Evolutionary conservation across 2,888 invertebrate species (phyloP), one percentile per base, ranked within the genome.

Genomic region (Oligia fasciuncula): DNA sequence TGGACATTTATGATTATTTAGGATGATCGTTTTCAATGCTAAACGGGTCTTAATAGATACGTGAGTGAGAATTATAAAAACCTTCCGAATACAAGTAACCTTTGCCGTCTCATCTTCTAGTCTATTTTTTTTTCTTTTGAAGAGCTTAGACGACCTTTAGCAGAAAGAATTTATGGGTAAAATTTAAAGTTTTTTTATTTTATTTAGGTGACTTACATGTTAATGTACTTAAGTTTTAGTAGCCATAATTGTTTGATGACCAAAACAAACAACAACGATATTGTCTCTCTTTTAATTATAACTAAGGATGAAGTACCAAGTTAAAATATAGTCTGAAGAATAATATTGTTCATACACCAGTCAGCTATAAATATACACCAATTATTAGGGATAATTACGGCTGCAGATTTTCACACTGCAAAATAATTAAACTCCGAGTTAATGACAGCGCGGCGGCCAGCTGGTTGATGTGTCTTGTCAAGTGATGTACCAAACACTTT

Each of bases 361-460:
- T 73, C 23, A 57, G 63, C 13, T 65, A 68, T 35, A 60, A 73
- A 70, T 74, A 63, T 19, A 75, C 23, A 43, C 17, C 40, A 75
- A 85, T 72, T 73, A 83, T 6, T 76, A 83, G 4, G 57, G 57
- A 63, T 73, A 81, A 85, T 76, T 82, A 71, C 73, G 54, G 68
- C 63, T 29, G 73, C 57, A 69, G 71, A 74, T 84, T 74, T 79
- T 79, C 76, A 71, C 84, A 29, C 35, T 62, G 51, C 66, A 57
- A 14, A 71, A 11, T 60, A 76, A 87, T 87, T 85, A 79, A 76
- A 69, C 71, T 74, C 35, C 0, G 40, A 68, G 17, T 29, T 84
- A 85, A 87, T 78, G 51, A 83, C 67, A 66, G 29, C 35, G 35
- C 35, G 35, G 35, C n/a, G 43, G 51, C 76, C 67, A 66, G 29